Conservation (phyloP, 2,797 vertebrate genomes). For the Mormyrus hasselquistii region DNA sequence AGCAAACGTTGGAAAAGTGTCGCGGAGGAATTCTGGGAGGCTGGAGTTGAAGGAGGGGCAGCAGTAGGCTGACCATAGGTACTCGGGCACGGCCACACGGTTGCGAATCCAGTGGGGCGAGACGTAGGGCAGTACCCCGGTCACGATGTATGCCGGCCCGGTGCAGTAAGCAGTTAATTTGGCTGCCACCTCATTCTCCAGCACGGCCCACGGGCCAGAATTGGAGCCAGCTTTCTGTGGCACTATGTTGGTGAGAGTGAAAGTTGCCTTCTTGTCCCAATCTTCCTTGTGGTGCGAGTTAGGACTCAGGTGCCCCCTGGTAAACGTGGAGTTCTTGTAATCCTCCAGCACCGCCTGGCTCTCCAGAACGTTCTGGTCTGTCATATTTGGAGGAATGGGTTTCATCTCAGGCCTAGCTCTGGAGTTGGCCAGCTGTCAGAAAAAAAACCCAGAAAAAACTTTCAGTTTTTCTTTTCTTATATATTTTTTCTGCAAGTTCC, state of each 20-base stretch:
- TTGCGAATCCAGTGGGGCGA: constrained; percentile 36
- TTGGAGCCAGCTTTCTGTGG: constrained; percentile 51
- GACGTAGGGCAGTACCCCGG: constrained; percentile 44
- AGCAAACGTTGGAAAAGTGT: constrained; percentile 47
- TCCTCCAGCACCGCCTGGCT: constrained; percentile 51
- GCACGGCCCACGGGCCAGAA: constrained; percentile 37
- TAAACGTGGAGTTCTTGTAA: constrained; percentile 48
- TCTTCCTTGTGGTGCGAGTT: constrained; percentile 46
- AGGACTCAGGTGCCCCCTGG: constrained; percentile 56
- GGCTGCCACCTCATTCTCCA: constrained; percentile 32
- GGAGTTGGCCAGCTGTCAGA: constrained; percentile 44
- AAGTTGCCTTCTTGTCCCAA: constrained; percentile 44
- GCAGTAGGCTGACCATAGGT: constrained; percentile 61
- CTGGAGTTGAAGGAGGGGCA: constrained; percentile 41
- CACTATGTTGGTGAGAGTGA: constrained; percentile 57
- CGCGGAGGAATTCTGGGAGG: constrained; percentile 6
- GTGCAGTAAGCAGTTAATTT: constrained; percentile 35
- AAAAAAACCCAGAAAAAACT: not conserved
- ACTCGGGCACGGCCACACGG: constrained; percentile 53
- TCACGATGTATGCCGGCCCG: constrained; percentile 47
- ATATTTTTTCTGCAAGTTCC: not conserved
- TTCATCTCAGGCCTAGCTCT: constrained; percentile 45
- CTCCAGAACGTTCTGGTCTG: constrained; percentile 52
- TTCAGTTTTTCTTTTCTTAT: not conserved
- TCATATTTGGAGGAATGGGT: not conserved